These are phyloP conservation scores for Apodemus sylvaticus DNA, from an alignment of 2,113 vertebrate genomes.

Conservation along the genomic window DNA sequence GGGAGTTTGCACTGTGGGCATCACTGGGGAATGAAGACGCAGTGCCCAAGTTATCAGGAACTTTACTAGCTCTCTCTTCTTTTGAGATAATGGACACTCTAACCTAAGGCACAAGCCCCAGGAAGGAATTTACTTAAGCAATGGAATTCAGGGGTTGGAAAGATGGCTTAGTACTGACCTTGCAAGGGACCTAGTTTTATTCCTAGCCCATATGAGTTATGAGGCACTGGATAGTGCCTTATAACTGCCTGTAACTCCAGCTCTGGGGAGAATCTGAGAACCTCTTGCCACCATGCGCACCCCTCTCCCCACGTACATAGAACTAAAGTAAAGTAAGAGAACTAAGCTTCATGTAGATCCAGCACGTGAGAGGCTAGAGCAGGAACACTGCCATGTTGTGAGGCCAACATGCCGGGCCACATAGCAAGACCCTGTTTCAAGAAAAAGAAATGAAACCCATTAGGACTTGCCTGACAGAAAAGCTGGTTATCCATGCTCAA, in stretches of 20 bases:
- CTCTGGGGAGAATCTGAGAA: not conserved
- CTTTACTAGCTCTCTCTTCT: not conserved
- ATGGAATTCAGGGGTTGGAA: not conserved
- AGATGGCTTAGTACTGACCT: not conserved
- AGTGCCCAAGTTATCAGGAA: not conserved
- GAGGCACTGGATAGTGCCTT: not conserved
- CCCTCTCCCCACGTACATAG: not conserved
- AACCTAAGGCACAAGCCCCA: not conserved
- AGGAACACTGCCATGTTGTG: not conserved
- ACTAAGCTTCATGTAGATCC: not conserved
- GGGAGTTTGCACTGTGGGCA: not conserved
- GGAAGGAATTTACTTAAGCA: not conserved
- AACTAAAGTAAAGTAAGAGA: not conserved
- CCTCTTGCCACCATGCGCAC: not conserved
- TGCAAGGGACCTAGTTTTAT: not conserved
- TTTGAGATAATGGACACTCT: not conserved
- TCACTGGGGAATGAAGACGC: not conserved
- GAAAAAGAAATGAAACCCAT: not conserved
- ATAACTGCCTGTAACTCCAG: no score
- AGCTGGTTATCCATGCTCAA: not conserved
- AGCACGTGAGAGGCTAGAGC: not conserved
- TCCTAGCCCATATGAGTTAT: not conserved
- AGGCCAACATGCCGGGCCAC: not conserved
- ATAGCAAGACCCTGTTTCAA: not conserved
- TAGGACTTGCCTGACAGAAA: not conserved